Base-by-base conservation (phyloP, 2,797 vertebrate species). In the Mormyrus hasselquistii region DNA sequence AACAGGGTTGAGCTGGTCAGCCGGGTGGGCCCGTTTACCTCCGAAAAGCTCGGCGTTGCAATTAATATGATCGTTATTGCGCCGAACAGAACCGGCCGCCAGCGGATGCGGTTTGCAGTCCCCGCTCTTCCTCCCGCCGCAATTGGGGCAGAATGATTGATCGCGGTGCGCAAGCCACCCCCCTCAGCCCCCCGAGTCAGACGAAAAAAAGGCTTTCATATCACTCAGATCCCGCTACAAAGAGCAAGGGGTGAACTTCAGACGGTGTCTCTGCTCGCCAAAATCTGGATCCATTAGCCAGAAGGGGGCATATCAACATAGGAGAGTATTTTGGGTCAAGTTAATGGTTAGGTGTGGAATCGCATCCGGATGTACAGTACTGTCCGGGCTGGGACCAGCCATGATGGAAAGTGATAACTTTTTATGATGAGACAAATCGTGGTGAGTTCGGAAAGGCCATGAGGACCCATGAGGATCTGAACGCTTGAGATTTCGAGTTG, bases 91-190 rank as follows among this genome's bases (percentile, higher is more conserved):
- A 19, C 53, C 34, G 19, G 76, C 76, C 8, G 76, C 41, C 41
- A 4, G 41, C 8, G 41, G 41, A 82, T 82, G 38, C 7, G 25
- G 62, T 47, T n/a, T 53, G 62, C 55, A 55, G 44, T 55, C 69
- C 22, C n/a, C 38, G 22, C 83, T 22, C 41, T 44, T 47, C 76
- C 19, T 47, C 16, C 90, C 92, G 92, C 91, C 93, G 92, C 94
- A 95, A 96, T 94, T 96, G 94, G 95, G 95, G 95, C 95, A 95
- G 95, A 96, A 96, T 96, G 95, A 96, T 96, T 93, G 92, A 93
- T 93, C 92, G 92, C 94, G 93, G 92, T 92, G 92, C 88, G 89
- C 93, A 93, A 86, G 89, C 90, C 90, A 84, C 89, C 91, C 52
- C 57, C 92, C 65, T 87, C 57, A 85, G 88, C 34, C 83, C 59